phyloP scores from a whole-genome alignment of 2,113 vertebrate genomes.

The Emydocephalus ijimae region DNA sequence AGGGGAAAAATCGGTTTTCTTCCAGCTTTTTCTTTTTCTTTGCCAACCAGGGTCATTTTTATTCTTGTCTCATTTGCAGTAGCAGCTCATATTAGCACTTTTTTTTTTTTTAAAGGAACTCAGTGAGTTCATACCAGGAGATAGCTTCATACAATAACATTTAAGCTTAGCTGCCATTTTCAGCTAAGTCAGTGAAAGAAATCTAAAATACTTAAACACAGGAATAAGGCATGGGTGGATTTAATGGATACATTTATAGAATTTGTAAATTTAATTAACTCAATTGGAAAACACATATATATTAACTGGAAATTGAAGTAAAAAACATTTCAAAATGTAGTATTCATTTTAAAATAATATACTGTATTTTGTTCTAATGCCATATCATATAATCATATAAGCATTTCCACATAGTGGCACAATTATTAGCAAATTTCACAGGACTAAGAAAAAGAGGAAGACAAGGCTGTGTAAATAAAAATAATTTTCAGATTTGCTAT shows the following conservation, averaged over 20 bases:
- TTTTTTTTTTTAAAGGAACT: slow-evolving; percentile 42
- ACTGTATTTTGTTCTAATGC: neutral
- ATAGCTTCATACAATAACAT: slow-evolving; percentile 62
- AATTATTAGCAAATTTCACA: neutral
- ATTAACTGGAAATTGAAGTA: slow-evolving; percentile 27
- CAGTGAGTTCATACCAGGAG: slow-evolving; percentile 72
- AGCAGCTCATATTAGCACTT: slow-evolving; percentile 57
- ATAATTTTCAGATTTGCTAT: neutral
- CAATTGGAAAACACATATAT: slow-evolving; percentile 10
- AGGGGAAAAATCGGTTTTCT: slow-evolving; percentile 36
- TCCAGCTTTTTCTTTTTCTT: slow-evolving; percentile 45
- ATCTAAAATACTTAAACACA: slow-evolving; percentile 24
- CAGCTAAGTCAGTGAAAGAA: slow-evolving; percentile 53
- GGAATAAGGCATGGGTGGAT: slow-evolving; percentile 33
- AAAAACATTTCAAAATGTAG: neutral
- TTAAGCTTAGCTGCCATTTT: slow-evolving; percentile 70
- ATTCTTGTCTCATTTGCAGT: slow-evolving; percentile 64
- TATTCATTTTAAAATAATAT: neutral
- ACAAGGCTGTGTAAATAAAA: neutral
- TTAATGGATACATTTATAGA: slow-evolving; percentile 28
- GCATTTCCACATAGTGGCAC: neutral
- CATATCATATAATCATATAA: neutral
- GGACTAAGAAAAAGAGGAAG: neutral
- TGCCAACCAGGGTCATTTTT: slow-evolving; percentile 56
- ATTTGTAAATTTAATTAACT: slow-evolving; percentile 33